Base-by-base conservation (phyloP, 92 coral and sea anemone species). In the Phenganax marumi region DNA sequence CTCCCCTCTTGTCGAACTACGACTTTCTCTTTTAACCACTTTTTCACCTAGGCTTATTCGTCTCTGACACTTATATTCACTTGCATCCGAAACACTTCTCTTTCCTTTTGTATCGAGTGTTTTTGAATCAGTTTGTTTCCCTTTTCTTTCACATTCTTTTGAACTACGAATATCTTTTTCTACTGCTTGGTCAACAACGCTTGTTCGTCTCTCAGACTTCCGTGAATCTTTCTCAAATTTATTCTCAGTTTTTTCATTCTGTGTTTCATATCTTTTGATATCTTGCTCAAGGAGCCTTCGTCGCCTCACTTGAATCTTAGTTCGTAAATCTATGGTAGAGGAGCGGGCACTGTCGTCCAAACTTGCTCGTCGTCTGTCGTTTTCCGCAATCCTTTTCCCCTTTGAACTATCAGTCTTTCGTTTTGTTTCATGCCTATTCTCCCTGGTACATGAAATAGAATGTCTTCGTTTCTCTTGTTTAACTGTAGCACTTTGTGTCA, bases 381-480 rank as follows among this genome's bases (percentile, higher is more conserved):
- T 33, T 5, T 33, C 43, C 43, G 43, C 61, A 49, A 57, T 13
- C 39, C 39, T 58, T 63, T 54, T 66, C 11, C 17, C 70, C 13
- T 46, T 24, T 17, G 10, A 17, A 51, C 68, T 3, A 9, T 17
- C 26, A 12, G 70, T 26, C 53, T 76, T n/a, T 12, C 53, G 70
- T 13, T 48, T 52, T 65, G 14, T 68, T 33, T 50, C 61, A 62
- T 17, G 22, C 69, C 79, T 50, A 1, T 10, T 52, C 56, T 55
- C 61, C 56, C 13, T 55, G 47, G 68, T 33, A 8, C 50, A 47
- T 2, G 82, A 77, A 68, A 70, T 18, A 9, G 43, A 78, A 48
- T 55, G 56, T 13, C 53, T 26, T 23, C 65, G 39, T 48, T 25
- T 49, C 22, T 10, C 56, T 18, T 77, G 21, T 3, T 52, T 56